Conservation (phyloP, 2,113 vertebrate species). For the Dryoscopus gambensis region DNA sequence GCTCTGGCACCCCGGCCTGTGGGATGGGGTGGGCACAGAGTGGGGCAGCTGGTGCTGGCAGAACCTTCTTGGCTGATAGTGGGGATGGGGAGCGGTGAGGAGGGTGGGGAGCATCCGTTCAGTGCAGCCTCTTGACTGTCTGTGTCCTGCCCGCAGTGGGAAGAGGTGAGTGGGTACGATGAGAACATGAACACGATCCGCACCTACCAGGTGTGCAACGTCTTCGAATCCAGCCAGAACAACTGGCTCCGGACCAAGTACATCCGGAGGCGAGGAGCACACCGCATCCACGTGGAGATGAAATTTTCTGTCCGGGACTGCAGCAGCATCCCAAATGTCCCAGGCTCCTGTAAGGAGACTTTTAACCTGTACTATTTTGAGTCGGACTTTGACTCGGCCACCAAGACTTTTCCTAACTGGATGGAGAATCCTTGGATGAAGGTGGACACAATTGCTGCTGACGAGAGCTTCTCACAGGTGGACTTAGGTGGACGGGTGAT, state of each 20-base stretch:
- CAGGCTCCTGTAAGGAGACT: constrained; percentile 96
- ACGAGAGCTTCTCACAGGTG: constrained; percentile 96
- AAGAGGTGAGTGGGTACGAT: constrained; percentile 96
- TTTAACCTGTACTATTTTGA: constrained; percentile 96
- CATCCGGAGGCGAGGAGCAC: constrained; percentile 84
- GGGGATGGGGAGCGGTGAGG: not conserved
- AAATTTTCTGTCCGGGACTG: constrained; percentile 97
- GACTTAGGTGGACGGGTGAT: constrained; percentile 91
- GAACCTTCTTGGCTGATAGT: rapidly evolving
- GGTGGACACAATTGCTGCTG: constrained; percentile 94
- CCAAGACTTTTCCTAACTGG: constrained; percentile 85
- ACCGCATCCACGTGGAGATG: constrained; percentile 96
- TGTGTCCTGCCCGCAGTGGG: constrained; percentile 80
- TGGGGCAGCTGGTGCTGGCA: not conserved
- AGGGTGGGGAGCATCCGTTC: rapidly evolving
- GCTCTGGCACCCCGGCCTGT: not conserved
- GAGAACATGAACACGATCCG: constrained; percentile 98
- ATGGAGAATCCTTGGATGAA: constrained; percentile 98
- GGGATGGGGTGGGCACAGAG: not conserved
- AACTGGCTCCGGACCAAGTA: constrained; percentile 96
- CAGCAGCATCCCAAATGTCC: constrained; percentile 93
- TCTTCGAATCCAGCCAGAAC: constrained; percentile 92
- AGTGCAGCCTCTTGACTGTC: not conserved
- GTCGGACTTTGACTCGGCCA: constrained; percentile 84
- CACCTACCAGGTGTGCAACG: constrained; percentile 97